Evolutionary conservation across 1,140 invertebrate genomes (phyloP), one percentile per base, ranked within the genome.

Genomic region (Dendroctonus ponderosae): DNA sequence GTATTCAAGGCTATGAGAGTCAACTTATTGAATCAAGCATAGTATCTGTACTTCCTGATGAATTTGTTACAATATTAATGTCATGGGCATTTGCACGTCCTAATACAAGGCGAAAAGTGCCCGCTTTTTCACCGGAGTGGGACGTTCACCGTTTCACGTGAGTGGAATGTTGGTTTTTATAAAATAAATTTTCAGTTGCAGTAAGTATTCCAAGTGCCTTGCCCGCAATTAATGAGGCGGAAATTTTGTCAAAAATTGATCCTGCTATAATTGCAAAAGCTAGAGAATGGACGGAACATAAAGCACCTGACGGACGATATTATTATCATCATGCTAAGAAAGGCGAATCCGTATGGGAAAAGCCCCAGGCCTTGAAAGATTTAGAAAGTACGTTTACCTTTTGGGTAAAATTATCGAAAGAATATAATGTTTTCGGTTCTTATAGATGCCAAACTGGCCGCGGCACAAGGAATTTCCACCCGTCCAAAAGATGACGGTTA

Each of bases 341-440:
- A 26, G 87, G 88, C 59, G 89, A 96, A 80, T 95, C 92, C 46
- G 92, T 96, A 2, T 99, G 97, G 97, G 95, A 97, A 74, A 98
- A 97, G 77, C 97, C 97, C 0, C 88, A 94, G 76, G 87, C 90
- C 11, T 73, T 99, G 26, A 88, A 90, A 72, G 94, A 99, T 77
- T 86, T 96, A 70, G 96, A 98, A 84, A 89, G 92, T 93, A 83
- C 79, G 79, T 79, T 49, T 26, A 2, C 26, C 3, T 26, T 26
- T 26, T 26, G 26, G 26, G 26, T 49, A 6, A 50, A 14, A 37
- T 41, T 65, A 48, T 7, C 0, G 14, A 48, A 7, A n/a, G 8
- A 48, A 48, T n/a, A 48, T 52, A 14, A 52, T 52, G 14, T 15
- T n/a, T 52, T n/a, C 50, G 37, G 9, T 26, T 5, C 50, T n/a